Evolutionary conservation across 1,140 invertebrate genomes (phyloP).

Genomic region (Pogonomyrmex californicus): DNA sequence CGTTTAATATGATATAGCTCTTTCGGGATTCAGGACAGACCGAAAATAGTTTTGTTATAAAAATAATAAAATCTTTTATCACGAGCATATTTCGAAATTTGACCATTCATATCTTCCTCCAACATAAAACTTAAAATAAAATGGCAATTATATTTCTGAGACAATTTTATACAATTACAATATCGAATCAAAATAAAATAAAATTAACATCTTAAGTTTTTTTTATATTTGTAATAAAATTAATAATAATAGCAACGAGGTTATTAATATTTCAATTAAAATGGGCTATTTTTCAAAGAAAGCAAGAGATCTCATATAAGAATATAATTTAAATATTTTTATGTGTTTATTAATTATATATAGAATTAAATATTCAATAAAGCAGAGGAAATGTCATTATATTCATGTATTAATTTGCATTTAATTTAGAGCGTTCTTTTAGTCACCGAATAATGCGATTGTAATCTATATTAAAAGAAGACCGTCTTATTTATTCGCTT

Average conservation of each 20-base stretch:
- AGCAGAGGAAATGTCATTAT: background rate
- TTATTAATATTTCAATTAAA: background rate
- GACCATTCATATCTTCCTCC: background rate
- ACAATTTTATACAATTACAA: background rate
- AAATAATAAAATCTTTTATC: background rate
- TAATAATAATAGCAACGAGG: background rate
- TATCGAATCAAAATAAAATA: background rate
- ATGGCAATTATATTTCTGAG: background rate
- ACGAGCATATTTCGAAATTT: background rate
- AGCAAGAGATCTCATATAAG: background rate
- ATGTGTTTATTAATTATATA: slow-evolving; percentile 1
- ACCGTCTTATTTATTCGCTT: background rate
- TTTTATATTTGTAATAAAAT: background rate
- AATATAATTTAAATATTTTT: background rate
- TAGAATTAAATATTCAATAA: background rate
- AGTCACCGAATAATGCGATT: background rate
- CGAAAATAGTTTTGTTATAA: background rate
- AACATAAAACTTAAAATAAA: background rate
- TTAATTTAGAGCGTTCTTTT: background rate
- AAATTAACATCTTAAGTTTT: background rate
- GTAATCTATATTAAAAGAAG: background rate
- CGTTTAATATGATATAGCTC: background rate
- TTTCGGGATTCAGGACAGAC: background rate
- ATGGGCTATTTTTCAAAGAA: background rate
- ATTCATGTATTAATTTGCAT: background rate